Evolutionary conservation across 2,113 vertebrate genomes (phyloP), one percentile per base, ranked within the genome.

Genomic region (Albula glossodonta): DNA sequence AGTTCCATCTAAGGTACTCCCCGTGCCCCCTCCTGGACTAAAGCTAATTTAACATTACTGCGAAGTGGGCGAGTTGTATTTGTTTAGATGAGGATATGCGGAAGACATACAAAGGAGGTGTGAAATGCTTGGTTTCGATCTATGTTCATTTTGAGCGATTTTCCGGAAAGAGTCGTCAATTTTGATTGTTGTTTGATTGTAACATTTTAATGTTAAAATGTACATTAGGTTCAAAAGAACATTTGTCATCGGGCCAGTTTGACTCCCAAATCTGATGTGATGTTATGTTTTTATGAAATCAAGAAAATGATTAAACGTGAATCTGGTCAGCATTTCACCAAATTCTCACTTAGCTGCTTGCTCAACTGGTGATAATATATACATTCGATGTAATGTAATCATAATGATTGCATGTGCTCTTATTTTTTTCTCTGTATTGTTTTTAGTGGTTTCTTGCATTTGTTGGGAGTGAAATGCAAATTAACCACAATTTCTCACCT

Each of bases 1-100:
- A 87, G 86, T 85, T 88, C 86, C 89, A 90, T 90, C 82, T 87
- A 22, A 51, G 74, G 84, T 80, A 56, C 63, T 52, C 81, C 80
- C 78, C 48, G 41, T 79, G 53, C 78, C 85, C 85, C 88, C 48
- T 88, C 90, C 84, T 31, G n/a, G 52, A 85, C 86, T 88, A 85
- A 57, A 88, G 85, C 66, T 83, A 87, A 88, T 85, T 92, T 84
- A 91, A 91, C 92, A 83, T 92, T 83, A 57, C 91, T 89, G 57
- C 87, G 77, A 93, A 90, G 93, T 93, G 93, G 91, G 80, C 88
- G 88, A 91, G 91, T 88, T 91, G 74, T 86, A 86, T 91, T 90
- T 94, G 92, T 93, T 92, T 90, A 91, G 83, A 86, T 86, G 92
- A 91, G 92, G 89, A 93, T 90, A 92, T 92, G 93, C 93, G 92